Base-by-base conservation (phyloP, 2,113 vertebrate genomes). In the Melospiza georgiana region DNA sequence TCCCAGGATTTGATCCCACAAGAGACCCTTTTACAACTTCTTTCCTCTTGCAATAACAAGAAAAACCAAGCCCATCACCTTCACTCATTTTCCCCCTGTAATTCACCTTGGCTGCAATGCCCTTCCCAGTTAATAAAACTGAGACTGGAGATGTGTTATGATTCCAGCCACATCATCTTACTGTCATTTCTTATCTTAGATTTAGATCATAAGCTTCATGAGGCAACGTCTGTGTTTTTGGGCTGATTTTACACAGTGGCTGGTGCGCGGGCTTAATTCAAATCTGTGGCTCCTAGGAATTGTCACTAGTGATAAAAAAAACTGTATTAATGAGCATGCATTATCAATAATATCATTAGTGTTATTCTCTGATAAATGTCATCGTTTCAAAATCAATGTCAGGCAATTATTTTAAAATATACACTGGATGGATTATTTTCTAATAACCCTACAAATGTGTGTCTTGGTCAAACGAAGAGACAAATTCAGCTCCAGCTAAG, bases 401-500 rank as follows among this genome's bases (percentile, higher is more conserved):
- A 93, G 84, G 76, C 74, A 85, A 91, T 94, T 90, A 92, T 39
- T 94, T 94, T 92, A 87, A 93, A 89, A 93, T 43, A 76, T 19
- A 82, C 54, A 73, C 41, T 48, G 27, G 61, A 80, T 77, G 71
- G 62, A 89, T 82, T 92, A 51, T 95, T 95, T 96, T 93, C 69
- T 88, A 93, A 84, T 92, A 95, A 91, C 76, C 61, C 68, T 86
- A 74, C 48, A 94, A 94, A 95, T 84, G 65, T 21, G 39, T 81
- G 31, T 61, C 93, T 92, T 81, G 52, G 73, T 96, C 95, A 93
- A 96, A 95, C 88, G 78, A 93, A 96, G 93, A 88, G 69, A 91
- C 62, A 88, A 92, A 96, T 93, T 92, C 79, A 86, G 73, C 72
- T 96, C 80, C 88, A 96, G 59, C 90, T 90, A 93, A 95, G 93